A percentile compares a stretch with the other conserved stretches of the same genome.
These are phyloP conservation scores for Macaria liturata DNA, from an alignment of 2,888 invertebrate genomes.

Conservation along the genomic window DNA sequence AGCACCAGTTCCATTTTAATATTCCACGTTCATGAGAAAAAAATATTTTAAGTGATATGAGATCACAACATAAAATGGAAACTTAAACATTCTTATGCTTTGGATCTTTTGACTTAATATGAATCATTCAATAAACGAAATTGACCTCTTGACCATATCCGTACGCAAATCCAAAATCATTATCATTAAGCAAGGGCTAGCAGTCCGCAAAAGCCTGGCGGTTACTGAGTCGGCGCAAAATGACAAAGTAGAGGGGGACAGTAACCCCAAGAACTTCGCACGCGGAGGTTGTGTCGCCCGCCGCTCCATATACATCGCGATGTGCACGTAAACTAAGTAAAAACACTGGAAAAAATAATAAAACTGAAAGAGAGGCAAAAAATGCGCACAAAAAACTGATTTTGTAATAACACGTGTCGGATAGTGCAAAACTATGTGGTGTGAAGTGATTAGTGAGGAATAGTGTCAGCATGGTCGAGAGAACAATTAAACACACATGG, in stretches of 20 bases:
- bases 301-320: constrained; percentile 65
- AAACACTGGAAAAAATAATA: constrained; percentile 32
- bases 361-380: constrained; percentile 13
- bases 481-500: constrained; percentile 69
- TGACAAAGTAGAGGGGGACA: constrained; percentile 73
- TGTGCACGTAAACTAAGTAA: constrained; percentile 57
- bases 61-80: no score
- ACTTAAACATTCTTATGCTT: no score
- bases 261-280: constrained; percentile 65
- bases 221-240: constrained; percentile 80
- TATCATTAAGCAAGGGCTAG: constrained; percentile 50
- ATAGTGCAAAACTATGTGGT: constrained; percentile 46
- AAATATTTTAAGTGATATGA: no score
- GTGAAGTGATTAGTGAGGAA: constrained; percentile 57
- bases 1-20: no score
- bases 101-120: no score
- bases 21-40: no score
- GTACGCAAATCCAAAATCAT: constrained; percentile 48
- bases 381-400: constrained; percentile 26
- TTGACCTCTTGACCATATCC: constrained; percentile 38
- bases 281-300: constrained; percentile 69
- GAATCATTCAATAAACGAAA: constrained; percentile 18
- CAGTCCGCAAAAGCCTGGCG: constrained; percentile 58
- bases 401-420: constrained; percentile 19
- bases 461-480: constrained; percentile 75